Evolutionary conservation across 2,797 vertebrate species (phyloP), one percentile per base, ranked within the genome.

Genomic region (Sebastiscus albofasciatus): DNA sequence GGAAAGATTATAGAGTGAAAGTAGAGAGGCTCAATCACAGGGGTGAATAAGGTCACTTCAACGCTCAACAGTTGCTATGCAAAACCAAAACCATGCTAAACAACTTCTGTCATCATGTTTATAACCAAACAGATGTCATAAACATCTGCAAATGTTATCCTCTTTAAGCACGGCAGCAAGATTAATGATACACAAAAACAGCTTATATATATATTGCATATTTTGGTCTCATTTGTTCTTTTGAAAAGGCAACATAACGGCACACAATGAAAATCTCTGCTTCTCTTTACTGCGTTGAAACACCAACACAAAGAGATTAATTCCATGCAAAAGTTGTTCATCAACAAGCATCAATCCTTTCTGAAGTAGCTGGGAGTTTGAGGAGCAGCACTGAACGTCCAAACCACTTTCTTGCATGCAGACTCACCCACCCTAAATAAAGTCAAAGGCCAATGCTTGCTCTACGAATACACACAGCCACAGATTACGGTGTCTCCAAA

Each of bases 401-500:
- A 88, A 89, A 84, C 75, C 78, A n/a, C 72, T 26, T 72, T 58
- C 56, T 74, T 87, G 54, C 85, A 88, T 78, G 84, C 84, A 89
- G 77, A 79, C 72, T 92, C 82, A 71, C 58, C 76, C 68, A 72
- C 67, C 34, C 82, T 87, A 88, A 90, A 92, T 86, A 87, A 90
- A 89, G 81, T 77, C 87, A 87, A 81, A 92, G 82, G 82, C 85
- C 84, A 84, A 75, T 71, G 75, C 82, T 74, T 27, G 64, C 67
- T 67, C 79, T 77, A 83, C 72, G 55, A 87, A 92, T 61, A 90
- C 83, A 90, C 83, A 71, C 77, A 74, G 83, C 81, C 86, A 86
- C 83, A 83, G 81, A 86, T 86, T 84, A 84, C 34, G 55, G 65
- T 59, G 90, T 93, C 83, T 93, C 92, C 90, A 92, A 90, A 94